Percentiles rank a stretch among this genome's conserved stretches.
These are phyloP conservation scores for Lymantria dispar DNA, from an alignment of 2,888 invertebrate species.

Conservation along the genomic window DNA sequence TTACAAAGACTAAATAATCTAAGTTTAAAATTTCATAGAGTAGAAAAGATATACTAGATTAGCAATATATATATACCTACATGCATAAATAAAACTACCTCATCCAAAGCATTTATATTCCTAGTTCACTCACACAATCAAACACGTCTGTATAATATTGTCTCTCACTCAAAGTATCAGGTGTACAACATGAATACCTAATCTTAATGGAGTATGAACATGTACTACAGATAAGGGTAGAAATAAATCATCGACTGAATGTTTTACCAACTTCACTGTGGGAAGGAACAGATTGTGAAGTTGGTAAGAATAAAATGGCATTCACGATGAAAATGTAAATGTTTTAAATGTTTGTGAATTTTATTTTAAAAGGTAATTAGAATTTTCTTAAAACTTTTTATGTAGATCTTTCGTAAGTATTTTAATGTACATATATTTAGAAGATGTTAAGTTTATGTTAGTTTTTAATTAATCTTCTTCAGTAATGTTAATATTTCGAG, in stretches of 20 bases:
- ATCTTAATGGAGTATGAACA: slow-evolving; percentile 73
- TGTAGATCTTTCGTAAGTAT: too few relatives aligned
- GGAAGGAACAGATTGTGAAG: slow-evolving; percentile 71
- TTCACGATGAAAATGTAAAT: slow-evolving; percentile 10
- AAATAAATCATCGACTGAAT: slow-evolving; percentile 73
- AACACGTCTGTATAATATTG: slow-evolving; percentile 28
- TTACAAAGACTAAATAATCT: too few relatives aligned
- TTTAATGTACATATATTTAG: too few relatives aligned
- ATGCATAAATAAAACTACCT: neutral
- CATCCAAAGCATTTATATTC: neutral
- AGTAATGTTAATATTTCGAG: too few relatives aligned
- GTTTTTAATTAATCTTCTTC: too few relatives aligned
- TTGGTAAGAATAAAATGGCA: slow-evolving; percentile 37
- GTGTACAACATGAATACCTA: slow-evolving; percentile 77
- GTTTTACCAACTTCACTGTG: slow-evolving; percentile 67
- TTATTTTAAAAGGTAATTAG: too few relatives aligned
- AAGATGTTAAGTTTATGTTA: too few relatives aligned
- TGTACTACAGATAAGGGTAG: slow-evolving; percentile 60
- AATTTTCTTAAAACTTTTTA: too few relatives aligned
- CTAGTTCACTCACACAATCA: slow-evolving; percentile 7
- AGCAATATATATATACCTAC: too few relatives aligned
- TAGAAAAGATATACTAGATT: too few relatives aligned
- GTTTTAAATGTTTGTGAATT: too few relatives aligned
- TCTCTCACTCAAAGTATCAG: slow-evolving; percentile 70
- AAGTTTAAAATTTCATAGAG: too few relatives aligned